Base-by-base conservation (phyloP, 2,888 invertebrate genomes). In the Drosophila anomalipes region DNA sequence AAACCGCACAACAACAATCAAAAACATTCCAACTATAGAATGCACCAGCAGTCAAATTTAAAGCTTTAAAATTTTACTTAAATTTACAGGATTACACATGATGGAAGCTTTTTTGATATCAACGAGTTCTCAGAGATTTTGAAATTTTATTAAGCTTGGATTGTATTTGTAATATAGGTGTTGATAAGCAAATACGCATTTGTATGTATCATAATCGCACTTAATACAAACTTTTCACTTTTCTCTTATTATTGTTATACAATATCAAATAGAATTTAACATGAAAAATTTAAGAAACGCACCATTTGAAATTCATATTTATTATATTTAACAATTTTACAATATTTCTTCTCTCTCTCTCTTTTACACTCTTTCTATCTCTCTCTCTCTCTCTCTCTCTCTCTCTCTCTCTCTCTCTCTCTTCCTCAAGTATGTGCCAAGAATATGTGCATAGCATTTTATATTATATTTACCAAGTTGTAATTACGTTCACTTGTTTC, bases 401-500 rank as follows among this genome's bases (percentile, higher is more conserved):
- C n/a, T n/a, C n/a, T n/a, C n/a, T 35, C 35, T 39, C 2, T 39
- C 9, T 19, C 19, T 6, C 4, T 19, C n/a, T 10, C n/a, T n/a
- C n/a, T n/a, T n/a, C 10, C 2, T 19, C 10, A 3, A 28, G 19
- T 16, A 16, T 51, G 26, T 16, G 10, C 19, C 51, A 28, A 26
- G 22, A 51, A 26, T 22, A 32, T 54, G 30, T 54, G 12, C 37
- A 32, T 22, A 26, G 32, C 30, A 32, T 62, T 26, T 30, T 22
- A 14, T 56, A 19, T 39, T 30, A 39, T 41, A 41, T 62, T 60
- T 49, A 37, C 35, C 19, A 47, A 64, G 22, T 59, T 64, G 60
- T 60, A 30, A 64, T 59, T 64, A 47, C 22, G 47, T 37, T 59
- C 30, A 59, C 30, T 60, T 60, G 35, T 12, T 30, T 37, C 44